These are phyloP conservation scores for Seriola dumerili DNA, from an alignment of 2,113 vertebrate genomes.

Conservation along the genomic window DNA sequence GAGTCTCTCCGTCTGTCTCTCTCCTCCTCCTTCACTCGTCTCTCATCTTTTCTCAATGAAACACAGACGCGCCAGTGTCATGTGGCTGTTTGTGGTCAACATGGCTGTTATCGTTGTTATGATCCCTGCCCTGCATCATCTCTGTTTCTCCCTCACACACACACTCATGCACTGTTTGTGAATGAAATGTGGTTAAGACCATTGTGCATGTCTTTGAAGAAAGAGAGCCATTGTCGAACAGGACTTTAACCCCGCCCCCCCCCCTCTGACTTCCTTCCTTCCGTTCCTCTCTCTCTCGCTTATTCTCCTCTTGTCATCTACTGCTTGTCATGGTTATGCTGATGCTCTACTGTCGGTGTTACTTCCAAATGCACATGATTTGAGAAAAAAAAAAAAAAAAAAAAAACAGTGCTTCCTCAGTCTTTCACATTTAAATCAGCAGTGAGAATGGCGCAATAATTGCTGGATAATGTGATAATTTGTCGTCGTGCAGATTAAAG, in stretches of 20 bases:
- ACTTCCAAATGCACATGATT: not conserved
- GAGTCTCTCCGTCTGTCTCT: not conserved
- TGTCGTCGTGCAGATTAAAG: slow-evolving; percentile 27
- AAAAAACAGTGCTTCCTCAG: not conserved
- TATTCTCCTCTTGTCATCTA: slow-evolving; percentile 27
- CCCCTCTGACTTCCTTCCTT: slow-evolving; percentile 16
- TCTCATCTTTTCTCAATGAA: slow-evolving; percentile 41
- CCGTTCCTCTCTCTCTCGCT: not conserved
- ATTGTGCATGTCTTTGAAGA: slow-evolving; percentile 70
- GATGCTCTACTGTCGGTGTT: not conserved
- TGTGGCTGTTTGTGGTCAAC: slow-evolving; percentile 47
- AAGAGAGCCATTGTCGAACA: slow-evolving; percentile 57
- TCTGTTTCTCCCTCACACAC: not conserved
- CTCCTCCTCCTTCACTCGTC: not conserved
- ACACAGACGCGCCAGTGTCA: slow-evolving; percentile 40
- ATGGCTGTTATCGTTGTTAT: slow-evolving; percentile 19
- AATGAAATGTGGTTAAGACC: slow-evolving; percentile 59
- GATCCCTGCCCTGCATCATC: slow-evolving; percentile 40
- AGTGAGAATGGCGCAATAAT: not conserved
- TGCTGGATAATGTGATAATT: slow-evolving; percentile 25
- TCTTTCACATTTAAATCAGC: too few relatives aligned
- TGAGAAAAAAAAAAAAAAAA: not conserved
- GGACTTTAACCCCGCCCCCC: not conserved
- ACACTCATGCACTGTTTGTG: slow-evolving; percentile 33
- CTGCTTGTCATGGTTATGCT: slow-evolving; percentile 26